Base-by-base conservation (phyloP, 1,140 invertebrate species). In the Drosophila prosaltans region DNA sequence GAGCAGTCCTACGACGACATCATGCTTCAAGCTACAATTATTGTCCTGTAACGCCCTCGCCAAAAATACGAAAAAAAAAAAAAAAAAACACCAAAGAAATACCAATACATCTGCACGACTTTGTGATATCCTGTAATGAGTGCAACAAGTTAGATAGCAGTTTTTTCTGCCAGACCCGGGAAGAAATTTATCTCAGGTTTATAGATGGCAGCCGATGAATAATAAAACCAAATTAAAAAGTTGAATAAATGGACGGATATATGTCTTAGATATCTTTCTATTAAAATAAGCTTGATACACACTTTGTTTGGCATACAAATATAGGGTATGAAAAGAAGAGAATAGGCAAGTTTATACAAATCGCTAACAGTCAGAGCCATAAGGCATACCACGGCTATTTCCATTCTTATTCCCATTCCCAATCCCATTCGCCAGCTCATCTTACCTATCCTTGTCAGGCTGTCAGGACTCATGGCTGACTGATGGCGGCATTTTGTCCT, bases 21-120 rank as follows among this genome's bases (percentile, higher is more conserved):
- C 28, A 26, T 32, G 51, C 65, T 65, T 32, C 30, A 57, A 75
- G 69, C 71, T 70, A 72, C 82, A 86, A 86, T 88, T 80, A 86
- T 86, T 82, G 83, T 82, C 74, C 70, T 86, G 82, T 82, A 88
- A 79, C 60, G 75, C 75, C 68, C 76, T 86, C 78, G 78, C 78
- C 9, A 8, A 11, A 16, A 16, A 16, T 16, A 16, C 16, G 7
- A 21, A 69, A 40, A 48, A 43, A 57, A 41, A 71, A 3, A 16
- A 8, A 32, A 55, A 9, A 40, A 60, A 66, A 9, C 2, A 32
- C 28, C 2, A 30, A 30, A 30, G 28, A 30, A 30, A 30, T 2
- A 30, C 2, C 28, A 30, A 30, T 30, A 30, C 28, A 40, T 32
- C 7, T 3, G 7, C 9, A 4, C 21, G 45, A 26, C 21, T 51